Evolutionary conservation across 2,888 invertebrate genomes (phyloP).

Genomic region (Cephalotes varians): DNA sequence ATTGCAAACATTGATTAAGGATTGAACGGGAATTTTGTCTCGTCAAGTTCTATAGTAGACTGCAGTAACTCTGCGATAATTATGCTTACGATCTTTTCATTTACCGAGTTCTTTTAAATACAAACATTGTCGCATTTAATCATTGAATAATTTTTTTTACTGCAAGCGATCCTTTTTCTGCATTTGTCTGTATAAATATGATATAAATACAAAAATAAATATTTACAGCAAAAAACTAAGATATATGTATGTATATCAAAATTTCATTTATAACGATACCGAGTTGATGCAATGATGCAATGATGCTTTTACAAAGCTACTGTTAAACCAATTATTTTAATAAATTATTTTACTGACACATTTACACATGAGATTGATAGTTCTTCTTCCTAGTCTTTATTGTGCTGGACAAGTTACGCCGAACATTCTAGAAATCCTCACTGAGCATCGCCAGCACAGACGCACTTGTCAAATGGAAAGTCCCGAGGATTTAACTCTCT

Average conservation of each 20-base stretch:
- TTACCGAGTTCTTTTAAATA: neutral
- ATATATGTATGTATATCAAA: neutral
- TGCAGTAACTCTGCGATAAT: neutral
- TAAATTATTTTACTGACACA: neutral
- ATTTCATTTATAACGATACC: neutral
- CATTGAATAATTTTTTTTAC: neutral
- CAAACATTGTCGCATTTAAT: neutral
- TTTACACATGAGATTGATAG: neutral
- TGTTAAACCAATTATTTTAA: neutral
- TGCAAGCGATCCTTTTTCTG: neutral
- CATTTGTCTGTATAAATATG: neutral
- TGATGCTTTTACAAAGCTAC: neutral
- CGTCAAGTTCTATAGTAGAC: neutral
- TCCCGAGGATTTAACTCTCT: conserved; percentile 52
- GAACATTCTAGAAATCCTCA: neutral
- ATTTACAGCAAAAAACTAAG: neutral
- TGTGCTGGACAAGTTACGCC: neutral
- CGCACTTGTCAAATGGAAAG: conserved; percentile 42
- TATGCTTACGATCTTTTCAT: conserved; percentile 29
- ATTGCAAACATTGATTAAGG: conserved; percentile 42
- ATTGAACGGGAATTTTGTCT: conserved; percentile 19
- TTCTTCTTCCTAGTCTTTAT: neutral
- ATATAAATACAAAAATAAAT: neutral
- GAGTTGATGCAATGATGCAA: neutral
- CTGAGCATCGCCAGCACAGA: conserved; percentile 2